Percentiles rank a stretch among this genome's conserved stretches.
These are phyloP conservation scores for Blastomussa wellsi DNA, from an alignment of 92 coral and sea anemone species.

Conservation along the genomic window DNA sequence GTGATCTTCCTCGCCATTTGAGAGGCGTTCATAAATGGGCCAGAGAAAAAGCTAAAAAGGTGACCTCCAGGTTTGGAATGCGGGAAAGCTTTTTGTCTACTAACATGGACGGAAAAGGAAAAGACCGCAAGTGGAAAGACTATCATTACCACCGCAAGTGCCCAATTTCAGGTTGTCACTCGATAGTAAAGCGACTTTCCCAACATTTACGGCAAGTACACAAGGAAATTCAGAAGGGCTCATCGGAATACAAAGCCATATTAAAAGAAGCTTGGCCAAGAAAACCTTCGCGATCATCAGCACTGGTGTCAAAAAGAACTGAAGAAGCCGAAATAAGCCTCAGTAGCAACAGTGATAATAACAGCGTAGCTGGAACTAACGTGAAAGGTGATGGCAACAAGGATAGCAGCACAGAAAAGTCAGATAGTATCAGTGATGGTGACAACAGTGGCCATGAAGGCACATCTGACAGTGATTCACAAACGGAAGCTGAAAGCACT, in stretches of 20 bases:
- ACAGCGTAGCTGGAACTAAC: not conserved
- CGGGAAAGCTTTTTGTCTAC: not conserved
- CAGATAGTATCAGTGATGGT: not conserved
- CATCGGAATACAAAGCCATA: not conserved
- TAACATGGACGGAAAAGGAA: not conserved
- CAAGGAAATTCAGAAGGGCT: not conserved
- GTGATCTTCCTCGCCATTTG: slow-evolving; percentile 1
- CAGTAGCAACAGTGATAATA: not conserved
- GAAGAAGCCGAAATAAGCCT: too few species aligned
- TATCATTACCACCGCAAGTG: slow-evolving; percentile 8
- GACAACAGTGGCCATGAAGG: not conserved
- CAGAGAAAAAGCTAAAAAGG: not conserved
- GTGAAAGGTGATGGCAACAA: not conserved
- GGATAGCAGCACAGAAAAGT: not conserved
- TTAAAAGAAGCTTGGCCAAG: not conserved
- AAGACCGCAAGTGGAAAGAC: not conserved
- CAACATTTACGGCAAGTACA: slow-evolving; percentile 6
- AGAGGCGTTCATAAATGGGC: not conserved
- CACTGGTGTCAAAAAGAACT: too few species aligned
- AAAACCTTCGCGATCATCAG: not conserved
- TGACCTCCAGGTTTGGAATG: not conserved
- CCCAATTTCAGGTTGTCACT: not conserved
- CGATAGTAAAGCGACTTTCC: not conserved
- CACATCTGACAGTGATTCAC: not conserved
- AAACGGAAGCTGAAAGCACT: not conserved